Base-by-base conservation (phyloP, 1,140 invertebrate genomes). In the Metaphire vulgaris region DNA sequence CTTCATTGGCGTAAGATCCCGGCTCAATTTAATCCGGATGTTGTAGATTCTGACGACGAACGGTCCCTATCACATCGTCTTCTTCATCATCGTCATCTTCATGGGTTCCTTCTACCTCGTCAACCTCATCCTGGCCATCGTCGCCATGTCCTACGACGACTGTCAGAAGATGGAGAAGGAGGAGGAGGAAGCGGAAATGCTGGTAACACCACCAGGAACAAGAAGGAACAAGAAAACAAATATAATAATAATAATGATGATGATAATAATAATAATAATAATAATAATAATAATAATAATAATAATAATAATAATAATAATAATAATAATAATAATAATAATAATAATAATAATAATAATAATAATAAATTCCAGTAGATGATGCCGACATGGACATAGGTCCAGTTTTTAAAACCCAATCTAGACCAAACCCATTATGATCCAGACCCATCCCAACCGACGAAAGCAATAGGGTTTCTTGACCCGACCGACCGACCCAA, bases 101-200 rank as follows among this genome's bases (percentile, higher is more conserved):
- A 89, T 98, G 83, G 96, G 96, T 80, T 98, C 96, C 72, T 98
- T 98, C 89, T 99, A 98, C 89, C 91, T 98, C 82, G 94, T 98
- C 79, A 99, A 99, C 88, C 91, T 99, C 88, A 99, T 98, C 86
- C 92, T 99, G 88, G 96, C 97, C 85, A 98, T 98, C 88, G 97
- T 98, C 86, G 96, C 96, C 81, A 98, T 99, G 96, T 97, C 95
- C 26, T 98, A 99, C 88, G 95, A 98, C 85, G 96, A 98, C 86
- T 90, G 97, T 85, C 96, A 98, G 88, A 97, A 97, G 89, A 96
- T 97, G 88, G 96, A 96, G 26, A 92, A 96, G 87, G 95, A 97
- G 85, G 96, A 98, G 85, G 95, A 97, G 85, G 87, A 87, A 68
- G 75, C 91, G 86, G 87, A 88, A 72, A 70, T 6, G 69, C 26